Conservation (phyloP, 2,797 vertebrate species). For the Atherinosoma microstoma region DNA sequence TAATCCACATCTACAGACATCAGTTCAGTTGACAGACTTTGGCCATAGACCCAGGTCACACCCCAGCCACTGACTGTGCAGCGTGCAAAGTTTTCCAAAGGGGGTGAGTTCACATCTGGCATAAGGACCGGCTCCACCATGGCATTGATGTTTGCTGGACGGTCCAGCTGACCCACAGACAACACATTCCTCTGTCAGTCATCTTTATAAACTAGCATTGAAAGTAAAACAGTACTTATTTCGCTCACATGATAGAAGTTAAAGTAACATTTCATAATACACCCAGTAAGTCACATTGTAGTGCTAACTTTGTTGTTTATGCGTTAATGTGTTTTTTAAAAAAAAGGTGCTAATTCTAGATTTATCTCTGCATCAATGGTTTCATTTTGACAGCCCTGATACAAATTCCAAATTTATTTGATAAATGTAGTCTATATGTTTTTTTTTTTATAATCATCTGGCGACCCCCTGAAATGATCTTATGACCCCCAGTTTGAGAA, state of each 20-base stretch:
- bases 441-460: no score
- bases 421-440: no score
- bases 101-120: slow-evolving; percentile 30
- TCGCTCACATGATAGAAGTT: neutral
- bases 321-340: no score
- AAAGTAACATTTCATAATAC: neutral
- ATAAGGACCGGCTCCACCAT: slow-evolving; percentile 54
- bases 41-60: slow-evolving; percentile 73
- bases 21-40: slow-evolving; percentile 75
- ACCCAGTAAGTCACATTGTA: neutral
- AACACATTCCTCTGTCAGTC: slow-evolving; percentile 24
- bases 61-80: slow-evolving; percentile 87
- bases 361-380: no score
- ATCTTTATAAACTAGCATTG: neutral
- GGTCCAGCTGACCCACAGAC: slow-evolving; percentile 72
- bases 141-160: slow-evolving; percentile 65
- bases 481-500: no score
- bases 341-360: no score
- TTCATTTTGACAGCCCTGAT: no score
- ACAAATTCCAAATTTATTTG: no score
- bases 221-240: neutral
- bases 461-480: no score
- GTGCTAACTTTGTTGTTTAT: neutral
- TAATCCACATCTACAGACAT: slow-evolving; percentile 78
- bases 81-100: slow-evolving; percentile 12